A percentile compares a stretch with the other conserved stretches of the same genome.
Evolutionary conservation across 2,113 vertebrate genomes (phyloP).

Genomic region (Cheirogaleus medius): DNA sequence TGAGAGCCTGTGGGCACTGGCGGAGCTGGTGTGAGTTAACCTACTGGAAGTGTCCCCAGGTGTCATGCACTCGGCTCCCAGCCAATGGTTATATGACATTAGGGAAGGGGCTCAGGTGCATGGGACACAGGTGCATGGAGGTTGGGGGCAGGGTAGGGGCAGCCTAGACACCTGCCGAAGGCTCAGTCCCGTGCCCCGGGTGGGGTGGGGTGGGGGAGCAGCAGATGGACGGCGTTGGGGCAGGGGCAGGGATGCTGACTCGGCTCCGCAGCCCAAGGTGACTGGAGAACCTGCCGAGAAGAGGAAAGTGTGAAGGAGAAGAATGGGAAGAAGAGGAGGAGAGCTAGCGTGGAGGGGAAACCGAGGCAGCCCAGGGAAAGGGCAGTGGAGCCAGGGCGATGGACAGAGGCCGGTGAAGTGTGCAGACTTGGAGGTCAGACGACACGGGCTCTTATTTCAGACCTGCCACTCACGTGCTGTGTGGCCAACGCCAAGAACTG

Average conservation of each 20-base stretch:
- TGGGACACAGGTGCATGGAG: constrained; percentile 64
- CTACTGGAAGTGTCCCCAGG: constrained; percentile 46
- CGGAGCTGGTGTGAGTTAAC: constrained; percentile 25
- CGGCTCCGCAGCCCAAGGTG: constrained; percentile 52
- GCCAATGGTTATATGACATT: constrained; percentile 35
- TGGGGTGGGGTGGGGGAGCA: constrained; percentile 9
- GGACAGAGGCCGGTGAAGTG: background rate
- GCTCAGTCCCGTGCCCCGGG: background rate
- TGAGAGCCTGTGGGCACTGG: background rate
- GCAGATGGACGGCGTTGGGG: constrained; percentile 58
- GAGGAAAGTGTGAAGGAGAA: constrained; percentile 30
- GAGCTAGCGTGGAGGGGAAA: background rate
- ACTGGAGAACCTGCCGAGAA: background rate
- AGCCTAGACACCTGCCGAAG: constrained; percentile 48
- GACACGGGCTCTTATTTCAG: background rate
- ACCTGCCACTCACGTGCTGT: background rate
- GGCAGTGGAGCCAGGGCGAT: background rate
- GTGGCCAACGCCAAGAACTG: background rate
- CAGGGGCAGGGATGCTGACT: constrained; percentile 59
- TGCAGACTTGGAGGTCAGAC: background rate
- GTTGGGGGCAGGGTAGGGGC: background rate
- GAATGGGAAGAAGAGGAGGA: background rate
- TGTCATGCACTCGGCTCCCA: constrained; percentile 47
- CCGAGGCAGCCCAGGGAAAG: background rate
- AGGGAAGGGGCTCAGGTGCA: constrained; percentile 67